Evolutionary conservation across 2,888 invertebrate genomes (phyloP).

Genomic region (Drosophila mercatorum): DNA sequence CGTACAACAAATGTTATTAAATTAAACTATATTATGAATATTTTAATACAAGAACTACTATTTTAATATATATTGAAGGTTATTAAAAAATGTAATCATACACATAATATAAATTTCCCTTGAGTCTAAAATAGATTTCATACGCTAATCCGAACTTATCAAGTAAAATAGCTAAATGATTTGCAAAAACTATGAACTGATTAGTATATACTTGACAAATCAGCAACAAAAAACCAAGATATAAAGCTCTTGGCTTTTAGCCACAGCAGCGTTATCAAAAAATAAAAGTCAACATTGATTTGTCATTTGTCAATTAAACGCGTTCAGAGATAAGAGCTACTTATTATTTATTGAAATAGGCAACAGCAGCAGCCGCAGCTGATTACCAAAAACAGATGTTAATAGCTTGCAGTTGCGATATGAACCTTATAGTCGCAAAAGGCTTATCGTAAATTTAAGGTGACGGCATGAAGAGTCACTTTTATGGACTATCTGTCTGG

Average conservation of each 20-base stretch:
- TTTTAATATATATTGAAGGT: too few species aligned
- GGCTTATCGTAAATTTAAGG: not conserved
- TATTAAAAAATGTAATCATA: too few species aligned
- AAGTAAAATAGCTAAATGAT: too few species aligned
- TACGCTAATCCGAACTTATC: too few species aligned
- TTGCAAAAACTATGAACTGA: not conserved
- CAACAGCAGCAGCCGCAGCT: not conserved
- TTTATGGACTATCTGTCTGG: not conserved
- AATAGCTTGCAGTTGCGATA: slow-evolving; percentile 9
- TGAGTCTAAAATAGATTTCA: too few species aligned
- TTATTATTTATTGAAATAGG: not conserved
- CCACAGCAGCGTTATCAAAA: not conserved
- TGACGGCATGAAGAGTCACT: not conserved
- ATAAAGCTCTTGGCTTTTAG: not conserved
- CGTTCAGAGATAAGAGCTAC: slow-evolving; percentile 15
- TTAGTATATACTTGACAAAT: not conserved
- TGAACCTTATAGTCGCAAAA: not conserved
- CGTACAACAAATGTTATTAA: too few species aligned
- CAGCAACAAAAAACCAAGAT: not conserved
- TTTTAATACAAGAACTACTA: too few species aligned
- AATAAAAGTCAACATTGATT: not conserved
- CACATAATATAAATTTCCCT: too few species aligned
- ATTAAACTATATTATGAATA: too few species aligned
- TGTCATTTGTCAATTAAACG: slow-evolving; percentile 1
- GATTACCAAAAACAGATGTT: slow-evolving; percentile 3